A percentile compares a stretch with the other conserved stretches of the same genome.
These are phyloP conservation scores for Euplagia quadripunctaria DNA, from an alignment of 2,888 invertebrate species.

Conservation along the genomic window DNA sequence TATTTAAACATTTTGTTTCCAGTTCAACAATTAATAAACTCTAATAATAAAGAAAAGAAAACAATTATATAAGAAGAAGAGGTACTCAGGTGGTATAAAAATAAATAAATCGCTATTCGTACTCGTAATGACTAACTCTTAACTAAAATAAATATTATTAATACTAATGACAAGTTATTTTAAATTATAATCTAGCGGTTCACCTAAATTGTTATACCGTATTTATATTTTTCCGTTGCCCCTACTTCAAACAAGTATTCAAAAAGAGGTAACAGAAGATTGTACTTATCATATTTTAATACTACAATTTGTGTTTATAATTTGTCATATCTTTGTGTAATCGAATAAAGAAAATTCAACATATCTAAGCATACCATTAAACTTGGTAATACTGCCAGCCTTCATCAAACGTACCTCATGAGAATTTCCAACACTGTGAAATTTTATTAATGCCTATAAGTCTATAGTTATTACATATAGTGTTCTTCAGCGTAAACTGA, in stretches of 20 bases:
- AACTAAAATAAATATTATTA: conserved; percentile 86
- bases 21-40: conserved; percentile 63
- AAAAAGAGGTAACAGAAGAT: conserved; percentile 86
- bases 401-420: background rate
- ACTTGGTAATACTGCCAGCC: background rate
- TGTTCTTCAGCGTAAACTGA: too few relatives aligned
- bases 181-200: conserved; percentile 84
- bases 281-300: conserved; percentile 79
- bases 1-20: conserved; percentile 47
- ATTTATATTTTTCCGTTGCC: conserved; percentile 80
- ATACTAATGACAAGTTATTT: conserved; percentile 87
- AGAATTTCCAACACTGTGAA: background rate
- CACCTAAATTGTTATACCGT: conserved; percentile 80
- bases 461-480: background rate
- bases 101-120: conserved; percentile 76
- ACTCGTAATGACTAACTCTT: conserved; percentile 77
- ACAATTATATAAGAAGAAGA: conserved; percentile 77
- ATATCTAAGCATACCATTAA: conserved; percentile 5
- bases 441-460: background rate
- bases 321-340: conserved; percentile 45
- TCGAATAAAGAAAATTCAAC: conserved; percentile 34
- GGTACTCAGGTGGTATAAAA: conserved; percentile 85
- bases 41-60: conserved; percentile 60
- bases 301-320: conserved; percentile 70
- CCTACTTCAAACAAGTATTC: conserved; percentile 72